These are phyloP conservation scores for Leuciscus idus DNA, from an alignment of 2,113 vertebrate species.

Conservation along the genomic window DNA sequence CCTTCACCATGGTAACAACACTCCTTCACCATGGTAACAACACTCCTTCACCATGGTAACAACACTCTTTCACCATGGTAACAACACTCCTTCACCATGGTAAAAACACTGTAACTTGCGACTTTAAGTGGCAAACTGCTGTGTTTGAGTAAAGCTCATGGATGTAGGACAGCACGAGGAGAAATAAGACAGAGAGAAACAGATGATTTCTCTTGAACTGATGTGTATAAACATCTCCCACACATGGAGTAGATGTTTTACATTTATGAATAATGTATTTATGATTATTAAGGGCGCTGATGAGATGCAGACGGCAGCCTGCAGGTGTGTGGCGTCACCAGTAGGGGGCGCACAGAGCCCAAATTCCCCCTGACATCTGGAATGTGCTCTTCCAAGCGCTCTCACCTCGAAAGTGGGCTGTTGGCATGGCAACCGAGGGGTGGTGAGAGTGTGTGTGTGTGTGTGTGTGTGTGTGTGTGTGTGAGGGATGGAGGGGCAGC, in stretches of 20 bases:
- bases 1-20: no score
- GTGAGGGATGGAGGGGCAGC: slow-evolving; percentile 58
- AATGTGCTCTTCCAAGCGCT: slow-evolving; percentile 68
- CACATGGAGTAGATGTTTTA: slow-evolving; percentile 9
- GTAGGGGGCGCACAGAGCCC: slow-evolving; percentile 74
- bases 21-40: no score
- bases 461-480: slow-evolving; percentile 50
- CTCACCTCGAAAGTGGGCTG: slow-evolving; percentile 78
- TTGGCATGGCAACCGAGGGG: slow-evolving; percentile 80
- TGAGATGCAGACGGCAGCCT: slow-evolving; percentile 55
- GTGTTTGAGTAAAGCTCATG: not conserved
- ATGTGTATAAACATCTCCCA: not conserved
- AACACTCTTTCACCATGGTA: no score
- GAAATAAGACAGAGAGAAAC: not conserved
- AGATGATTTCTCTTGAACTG: not conserved
- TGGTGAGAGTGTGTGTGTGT: slow-evolving; percentile 53
- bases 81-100: no score
- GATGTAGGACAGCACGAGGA: not conserved
- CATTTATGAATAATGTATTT: not conserved
- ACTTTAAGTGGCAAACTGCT: not conserved
- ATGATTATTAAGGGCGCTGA: slow-evolving; percentile 13
- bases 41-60: no score
- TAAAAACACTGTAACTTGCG: no score
- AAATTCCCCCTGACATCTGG: slow-evolving; percentile 65
- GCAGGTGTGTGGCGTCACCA: slow-evolving; percentile 73